Evolutionary conservation across 1,140 invertebrate species (phyloP), one percentile per base, ranked within the genome.

Genomic region (Pogonomyrmex californicus): DNA sequence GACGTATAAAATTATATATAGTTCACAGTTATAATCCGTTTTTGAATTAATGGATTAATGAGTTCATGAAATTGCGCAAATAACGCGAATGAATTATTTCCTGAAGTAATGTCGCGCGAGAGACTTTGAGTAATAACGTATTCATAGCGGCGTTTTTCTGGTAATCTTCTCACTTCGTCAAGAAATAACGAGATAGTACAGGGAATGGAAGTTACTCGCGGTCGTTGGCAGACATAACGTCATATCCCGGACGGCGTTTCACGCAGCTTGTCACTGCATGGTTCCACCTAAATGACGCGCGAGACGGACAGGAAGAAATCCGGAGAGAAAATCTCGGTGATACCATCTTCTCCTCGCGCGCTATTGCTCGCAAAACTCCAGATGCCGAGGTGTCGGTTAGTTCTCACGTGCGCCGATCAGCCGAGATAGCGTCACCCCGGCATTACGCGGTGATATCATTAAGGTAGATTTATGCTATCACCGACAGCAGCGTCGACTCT

Each of bases 401-500:
- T 94, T 94, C 93, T 94, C 93, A 94, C 92, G 93, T 92, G 86
- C 91, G 86, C 86, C 85, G 75, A 90, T 54, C 73, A 47, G 86
- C 38, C 65, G 91, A 93, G 94, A 94, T 94, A 94, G 88, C 90
- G 93, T 94, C 94, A 91, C 85, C 90, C 85, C 76, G 87, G 79
- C 90, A 86, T 92, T 90, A 86, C 62, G 63, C 49, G 68, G 93
- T 92, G 91, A 94, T 94, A 94, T 93, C 93, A 92, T 94, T 94
- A 93, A 93, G 88, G 89, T 90, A 91, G 91, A 94, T 94, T 94
- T 94, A 94, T 93, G 91, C 91, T 88, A 88, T 86, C 75, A 87
- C 70, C 60, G 36, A 68, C 86, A 83, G 56, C 75, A 44, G 10
- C 36, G 78, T 56, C 30, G 66, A 44, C 62, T 56, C 63, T 73